A percentile compares a stretch with the other conserved stretches of the same genome.
phyloP scores from a whole-genome alignment of 2,113 vertebrate species.

The Malurus melanocephalus region DNA sequence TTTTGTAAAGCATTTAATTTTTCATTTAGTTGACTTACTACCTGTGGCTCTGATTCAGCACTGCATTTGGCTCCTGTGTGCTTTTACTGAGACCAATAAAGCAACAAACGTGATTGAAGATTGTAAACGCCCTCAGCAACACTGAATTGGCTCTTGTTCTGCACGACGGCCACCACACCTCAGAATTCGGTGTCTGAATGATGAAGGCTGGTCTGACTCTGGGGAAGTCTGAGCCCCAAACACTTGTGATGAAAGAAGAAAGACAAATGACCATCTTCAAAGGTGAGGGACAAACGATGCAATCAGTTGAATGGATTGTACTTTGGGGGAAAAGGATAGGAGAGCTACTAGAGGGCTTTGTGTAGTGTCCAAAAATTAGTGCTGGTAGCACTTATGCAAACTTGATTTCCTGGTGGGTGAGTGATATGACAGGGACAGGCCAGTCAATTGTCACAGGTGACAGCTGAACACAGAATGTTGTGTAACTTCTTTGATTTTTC shows the following conservation, averaged over 20 bases:
- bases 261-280: background rate
- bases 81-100: background rate
- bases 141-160: background rate
- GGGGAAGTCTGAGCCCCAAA: background rate
- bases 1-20: background rate
- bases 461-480: background rate
- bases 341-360: background rate
- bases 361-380: background rate
- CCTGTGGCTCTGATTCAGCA: background rate
- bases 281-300: background rate
- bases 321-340: rapidly evolving
- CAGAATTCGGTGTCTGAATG: background rate
- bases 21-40: background rate
- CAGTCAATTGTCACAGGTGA: background rate
- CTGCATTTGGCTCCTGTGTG: background rate
- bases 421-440: background rate
- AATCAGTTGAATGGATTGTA: background rate
- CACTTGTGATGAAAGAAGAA: background rate
- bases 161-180: background rate
- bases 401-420: background rate
- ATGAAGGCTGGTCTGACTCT: background rate
- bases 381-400: background rate
- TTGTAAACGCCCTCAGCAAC: background rate
- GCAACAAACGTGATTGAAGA: background rate
- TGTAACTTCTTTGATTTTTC: background rate